Base-by-base conservation (phyloP, 2,888 invertebrate species). In the Stegana nigrithorax region DNA sequence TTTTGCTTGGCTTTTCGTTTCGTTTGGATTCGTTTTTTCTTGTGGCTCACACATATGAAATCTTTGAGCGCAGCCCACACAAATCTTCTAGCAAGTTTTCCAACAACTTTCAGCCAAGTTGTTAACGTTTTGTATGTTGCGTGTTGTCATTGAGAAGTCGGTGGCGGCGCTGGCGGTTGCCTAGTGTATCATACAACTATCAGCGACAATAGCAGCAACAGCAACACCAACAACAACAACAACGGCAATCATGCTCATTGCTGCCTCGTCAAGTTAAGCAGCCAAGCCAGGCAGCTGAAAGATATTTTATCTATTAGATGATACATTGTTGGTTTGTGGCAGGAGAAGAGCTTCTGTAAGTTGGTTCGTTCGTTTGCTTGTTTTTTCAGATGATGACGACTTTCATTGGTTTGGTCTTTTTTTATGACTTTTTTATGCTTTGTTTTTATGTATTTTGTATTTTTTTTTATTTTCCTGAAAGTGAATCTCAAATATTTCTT, bases 401-500 rank as follows among this genome's bases (percentile, higher is more conserved):
- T 39, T 39, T 39, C 39, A 39, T 39, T 39, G 39, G 14, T 10
- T 10, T 39, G 39, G 39, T 39, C 39, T 39, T 39, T 39, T 29
- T 29, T 29, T 29, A n/a, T n/a, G n/a, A n/a, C n/a, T n/a, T n/a
- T n/a, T n/a, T 32, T 45, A 17, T 55, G 27, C n/a, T 45, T 19
- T 27, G 70, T 73, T 76, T 73, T 73, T n/a, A n/a, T n/a, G n/a
- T n/a, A n/a, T n/a, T 66, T 17, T 64, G 63, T 68, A 56, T 66
- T 70, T 62, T 47, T 26, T 67, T 65, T 64, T 70, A 63, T 67
- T 68, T 71, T 72, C 62, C 68, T 67, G 71, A 75, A 77, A 75
- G 78, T 78, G 78, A 75, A 75, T 75, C 78, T 75, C 64, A 75
- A 78, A 69, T 70, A 75, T 75, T 73, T 77, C 69, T 71, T 71